phyloP scores from a whole-genome alignment of 2,113 vertebrate species.

The Leucoraja erinaceus region DNA sequence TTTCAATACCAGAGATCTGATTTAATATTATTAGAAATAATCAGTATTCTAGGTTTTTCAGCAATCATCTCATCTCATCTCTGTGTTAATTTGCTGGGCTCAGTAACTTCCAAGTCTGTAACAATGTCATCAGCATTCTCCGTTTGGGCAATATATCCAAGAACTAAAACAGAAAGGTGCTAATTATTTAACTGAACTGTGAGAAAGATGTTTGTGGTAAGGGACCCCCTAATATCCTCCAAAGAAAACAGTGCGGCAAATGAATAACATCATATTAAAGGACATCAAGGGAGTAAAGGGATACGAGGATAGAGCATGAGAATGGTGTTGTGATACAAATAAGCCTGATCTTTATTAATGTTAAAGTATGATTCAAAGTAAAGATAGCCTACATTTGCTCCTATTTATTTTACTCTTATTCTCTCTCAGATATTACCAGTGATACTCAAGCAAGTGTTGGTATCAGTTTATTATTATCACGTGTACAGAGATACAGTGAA shows the following conservation, averaged over 20 bases:
- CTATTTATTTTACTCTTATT: too few species aligned
- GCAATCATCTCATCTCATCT: background rate
- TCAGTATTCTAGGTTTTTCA: background rate
- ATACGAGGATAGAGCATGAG: too few species aligned
- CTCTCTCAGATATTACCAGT: background rate
- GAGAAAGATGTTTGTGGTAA: background rate
- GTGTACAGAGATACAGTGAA: too few species aligned
- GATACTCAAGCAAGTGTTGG: background rate
- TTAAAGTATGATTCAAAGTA: too few species aligned
- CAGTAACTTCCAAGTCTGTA: background rate
- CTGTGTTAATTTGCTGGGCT: background rate
- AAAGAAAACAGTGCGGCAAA: background rate
- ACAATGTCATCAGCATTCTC: background rate
- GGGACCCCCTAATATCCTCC: background rate
- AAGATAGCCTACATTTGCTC: too few species aligned
- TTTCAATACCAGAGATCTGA: background rate
- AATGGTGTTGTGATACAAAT: too few species aligned
- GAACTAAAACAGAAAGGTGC: background rate
- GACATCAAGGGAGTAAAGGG: too few species aligned
- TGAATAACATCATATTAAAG: background rate
- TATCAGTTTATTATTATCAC: background rate
- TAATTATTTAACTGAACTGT: background rate
- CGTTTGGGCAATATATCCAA: background rate
- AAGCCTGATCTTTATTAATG: too few species aligned
- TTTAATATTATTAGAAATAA: conserved; percentile 2